A percentile compares a stretch with the other conserved stretches of the same genome.
phyloP scores from a whole-genome alignment of 2,113 vertebrate genomes.

The Phasianus colchicus region DNA sequence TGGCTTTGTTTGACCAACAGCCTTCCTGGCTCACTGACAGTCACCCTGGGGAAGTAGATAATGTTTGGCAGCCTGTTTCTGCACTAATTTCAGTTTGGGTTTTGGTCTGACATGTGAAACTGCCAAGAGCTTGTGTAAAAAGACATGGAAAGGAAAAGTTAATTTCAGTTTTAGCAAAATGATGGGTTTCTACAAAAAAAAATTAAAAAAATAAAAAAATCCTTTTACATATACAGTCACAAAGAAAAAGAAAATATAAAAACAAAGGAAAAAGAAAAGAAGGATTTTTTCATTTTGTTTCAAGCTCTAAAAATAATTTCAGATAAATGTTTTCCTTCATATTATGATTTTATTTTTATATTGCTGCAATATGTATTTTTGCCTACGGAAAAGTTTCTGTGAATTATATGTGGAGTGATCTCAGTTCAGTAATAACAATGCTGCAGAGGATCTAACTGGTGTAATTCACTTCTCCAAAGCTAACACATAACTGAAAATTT shows the following conservation, averaged over 20 bases:
- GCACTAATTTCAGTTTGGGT: background rate
- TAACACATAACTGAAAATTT: background rate
- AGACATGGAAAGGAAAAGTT: background rate
- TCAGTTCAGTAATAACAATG: background rate
- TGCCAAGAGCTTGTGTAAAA: background rate
- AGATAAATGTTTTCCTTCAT: background rate
- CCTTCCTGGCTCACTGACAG: background rate
- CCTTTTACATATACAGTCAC: background rate
- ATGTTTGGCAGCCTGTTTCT: background rate
- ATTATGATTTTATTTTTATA: background rate
- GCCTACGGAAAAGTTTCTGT: background rate
- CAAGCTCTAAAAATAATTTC: rapidly evolving
- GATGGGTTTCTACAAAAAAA: background rate
- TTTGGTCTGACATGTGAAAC: background rate
- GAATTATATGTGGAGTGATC: background rate
- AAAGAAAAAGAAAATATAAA: background rate
- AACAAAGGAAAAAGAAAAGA: background rate
- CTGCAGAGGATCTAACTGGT: background rate
- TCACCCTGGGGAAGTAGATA: background rate
- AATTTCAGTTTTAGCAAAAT: background rate
- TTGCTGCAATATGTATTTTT: background rate
- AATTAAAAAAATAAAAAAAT: too few relatives aligned
- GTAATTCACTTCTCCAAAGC: background rate
- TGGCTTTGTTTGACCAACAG: background rate
- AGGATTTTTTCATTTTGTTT: background rate